Evolutionary conservation across 1,140 invertebrate genomes (phyloP).

Genomic region (Choristoneura fumiferana): DNA sequence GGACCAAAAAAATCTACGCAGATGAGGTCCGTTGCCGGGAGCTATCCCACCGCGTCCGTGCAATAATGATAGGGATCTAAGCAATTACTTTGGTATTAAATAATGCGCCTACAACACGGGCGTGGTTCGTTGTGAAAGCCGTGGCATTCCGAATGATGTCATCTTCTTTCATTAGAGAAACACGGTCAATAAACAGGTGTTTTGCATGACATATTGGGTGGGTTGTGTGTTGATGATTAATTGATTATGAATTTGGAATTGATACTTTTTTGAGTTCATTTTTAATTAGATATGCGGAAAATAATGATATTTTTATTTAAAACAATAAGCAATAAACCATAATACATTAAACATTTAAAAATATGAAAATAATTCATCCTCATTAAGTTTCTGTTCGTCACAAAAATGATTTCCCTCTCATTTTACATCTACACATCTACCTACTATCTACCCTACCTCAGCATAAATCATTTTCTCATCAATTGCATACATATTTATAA

Average conservation of each 20-base stretch:
- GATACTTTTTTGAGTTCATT: too few relatives aligned
- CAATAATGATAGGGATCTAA: conserved; percentile 64
- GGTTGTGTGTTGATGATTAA: conserved; percentile 1
- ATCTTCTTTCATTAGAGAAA: conserved; percentile 22
- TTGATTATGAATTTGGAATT: background rate
- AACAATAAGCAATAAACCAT: too few relatives aligned
- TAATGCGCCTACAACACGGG: conserved; percentile 36
- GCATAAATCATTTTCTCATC: too few relatives aligned
- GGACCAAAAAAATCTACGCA: conserved; percentile 32
- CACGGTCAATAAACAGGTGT: conserved; percentile 21
- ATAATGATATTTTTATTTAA: too few relatives aligned
- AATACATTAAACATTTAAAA: too few relatives aligned
- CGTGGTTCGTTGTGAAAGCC: conserved; percentile 28
- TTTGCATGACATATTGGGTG: conserved; percentile 1
- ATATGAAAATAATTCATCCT: too few relatives aligned
- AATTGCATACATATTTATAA: too few relatives aligned
- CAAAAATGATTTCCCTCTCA: too few relatives aligned
- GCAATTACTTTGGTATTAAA: conserved; percentile 57
- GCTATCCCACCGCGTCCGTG: conserved; percentile 44
- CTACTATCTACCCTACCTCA: too few relatives aligned
- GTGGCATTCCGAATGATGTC: conserved; percentile 21
- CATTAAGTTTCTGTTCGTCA: too few relatives aligned
- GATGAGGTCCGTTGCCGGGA: conserved; percentile 48
- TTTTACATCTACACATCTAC: too few relatives aligned
- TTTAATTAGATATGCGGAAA: too few relatives aligned